Base-by-base conservation (phyloP, 2,888 invertebrate species). In the Meandrusa payeni region DNA sequence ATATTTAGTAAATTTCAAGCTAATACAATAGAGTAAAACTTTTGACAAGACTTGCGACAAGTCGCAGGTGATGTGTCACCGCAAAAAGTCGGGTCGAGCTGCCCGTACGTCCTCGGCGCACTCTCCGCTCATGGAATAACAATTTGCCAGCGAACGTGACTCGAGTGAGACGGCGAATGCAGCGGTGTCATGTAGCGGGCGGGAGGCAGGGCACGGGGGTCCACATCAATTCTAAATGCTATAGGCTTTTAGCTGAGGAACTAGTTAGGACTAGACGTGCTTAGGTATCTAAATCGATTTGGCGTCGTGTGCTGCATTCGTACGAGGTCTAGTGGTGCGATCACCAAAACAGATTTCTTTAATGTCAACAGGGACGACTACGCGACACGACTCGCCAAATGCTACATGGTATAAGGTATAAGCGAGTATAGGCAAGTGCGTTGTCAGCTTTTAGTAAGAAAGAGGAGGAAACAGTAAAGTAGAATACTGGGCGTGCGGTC, bases 71-170 rank as follows among this genome's bases (percentile, higher is more conserved):
- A n/a, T n/a, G n/a, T n/a, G n/a, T n/a, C n/a, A n/a, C n/a, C n/a
- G n/a, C n/a, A n/a, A n/a, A n/a, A n/a, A 61, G 64, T 60, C 42
- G 48, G 49, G 51, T 53, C 51, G 57, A n/a, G n/a, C n/a, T n/a
- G n/a, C n/a, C 54, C 50, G 48, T 48, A 52, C 51, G 63, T 58
- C 59, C 59, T 60, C 57, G 55, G 42, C 50, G 50, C 47, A 51
- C 43, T 40, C 40, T 46, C 55, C 50, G 49, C 40, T 55, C 41
- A 41, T 50, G 46, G 69, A 69, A 69, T 69, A 59, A 57, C 59
- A 69, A 69, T 62, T 53, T 41, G 51, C 42, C 44, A 48, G 38
- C 36, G 51, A 47, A 59, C 66, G 66, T 67, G 65, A 53, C 41
- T 47, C 27, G 50, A 50, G 47, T 57, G 43, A 23, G 13, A 42